A percentile compares a stretch with the other conserved stretches of the same genome.
phyloP scores from a whole-genome alignment of 2,113 vertebrate genomes.

The Vulpes lagopus region DNA sequence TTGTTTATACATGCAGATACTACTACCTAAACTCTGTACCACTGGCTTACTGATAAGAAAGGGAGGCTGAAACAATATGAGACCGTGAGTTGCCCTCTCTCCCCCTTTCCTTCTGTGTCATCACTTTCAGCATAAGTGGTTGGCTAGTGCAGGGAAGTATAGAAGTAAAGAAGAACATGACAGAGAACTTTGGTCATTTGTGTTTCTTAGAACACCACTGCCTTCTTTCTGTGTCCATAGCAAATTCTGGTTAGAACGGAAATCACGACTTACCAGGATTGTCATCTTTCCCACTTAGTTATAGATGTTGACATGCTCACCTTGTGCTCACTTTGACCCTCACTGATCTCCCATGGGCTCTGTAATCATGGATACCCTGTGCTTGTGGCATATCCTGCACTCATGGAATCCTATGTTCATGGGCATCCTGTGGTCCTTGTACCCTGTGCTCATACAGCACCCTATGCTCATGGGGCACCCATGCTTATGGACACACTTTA shows the following conservation, averaged over 20 bases:
- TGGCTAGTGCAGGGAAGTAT: background rate
- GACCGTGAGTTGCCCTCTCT: background rate
- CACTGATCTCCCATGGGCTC: background rate
- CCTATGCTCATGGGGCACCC: background rate
- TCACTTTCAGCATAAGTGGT: background rate
- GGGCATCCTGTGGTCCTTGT: background rate
- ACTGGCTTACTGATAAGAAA: background rate
- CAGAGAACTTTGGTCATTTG: background rate
- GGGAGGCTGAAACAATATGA: background rate
- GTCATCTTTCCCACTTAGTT: background rate
- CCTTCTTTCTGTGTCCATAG: background rate
- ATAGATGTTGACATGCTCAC: background rate
- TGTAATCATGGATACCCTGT: background rate
- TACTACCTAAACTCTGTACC: background rate
- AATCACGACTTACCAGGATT: background rate
- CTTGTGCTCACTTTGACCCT: background rate
- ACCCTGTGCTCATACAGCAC: too few relatives aligned
- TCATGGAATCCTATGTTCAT: background rate
- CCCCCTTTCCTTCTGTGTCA: background rate
- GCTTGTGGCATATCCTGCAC: too few relatives aligned
- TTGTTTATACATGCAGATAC: background rate
- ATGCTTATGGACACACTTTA: background rate
- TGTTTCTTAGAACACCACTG: background rate
- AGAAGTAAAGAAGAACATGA: background rate
- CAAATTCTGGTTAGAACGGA: background rate